Evolutionary conservation across 2,113 vertebrate species (phyloP).

Genomic region (Lathamus discolor): DNA sequence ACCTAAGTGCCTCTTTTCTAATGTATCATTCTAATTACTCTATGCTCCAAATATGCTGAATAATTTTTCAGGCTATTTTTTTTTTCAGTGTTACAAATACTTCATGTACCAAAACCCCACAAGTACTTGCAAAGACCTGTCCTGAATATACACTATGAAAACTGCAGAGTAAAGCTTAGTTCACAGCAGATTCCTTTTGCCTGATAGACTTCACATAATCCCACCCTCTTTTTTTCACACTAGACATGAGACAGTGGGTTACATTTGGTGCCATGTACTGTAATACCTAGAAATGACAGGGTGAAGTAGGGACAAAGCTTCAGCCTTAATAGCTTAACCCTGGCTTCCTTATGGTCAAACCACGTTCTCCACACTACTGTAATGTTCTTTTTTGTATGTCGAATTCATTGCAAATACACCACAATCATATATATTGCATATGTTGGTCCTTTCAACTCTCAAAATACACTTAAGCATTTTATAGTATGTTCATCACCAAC

Average conservation of each 20-base stretch:
- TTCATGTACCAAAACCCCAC: neutral
- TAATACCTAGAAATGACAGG: slow-evolving; percentile 33
- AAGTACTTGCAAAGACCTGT: neutral
- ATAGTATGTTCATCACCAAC: neutral
- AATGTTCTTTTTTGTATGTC: neutral
- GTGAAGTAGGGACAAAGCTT: slow-evolving; percentile 58
- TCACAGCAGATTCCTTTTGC: neutral
- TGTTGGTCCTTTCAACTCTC: slow-evolving; percentile 36
- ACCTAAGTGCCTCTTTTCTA: neutral
- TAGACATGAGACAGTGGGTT: neutral
- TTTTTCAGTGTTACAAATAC: neutral
- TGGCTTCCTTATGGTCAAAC: slow-evolving; percentile 10
- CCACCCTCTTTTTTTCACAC: neutral
- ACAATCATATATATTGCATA: slow-evolving; percentile 17
- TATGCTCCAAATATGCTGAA: neutral
- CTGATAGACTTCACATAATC: neutral
- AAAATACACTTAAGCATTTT: slow-evolving; percentile 51
- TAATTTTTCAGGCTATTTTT: neutral
- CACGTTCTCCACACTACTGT: neutral
- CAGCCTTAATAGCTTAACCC: slow-evolving; percentile 22
- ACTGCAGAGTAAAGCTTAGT: neutral
- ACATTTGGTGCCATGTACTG: neutral
- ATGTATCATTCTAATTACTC: neutral
- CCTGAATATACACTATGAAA: neutral
- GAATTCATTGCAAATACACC: slow-evolving; percentile 45